Evolutionary conservation across 2,113 vertebrate genomes (phyloP), one percentile per base, ranked within the genome.

Genomic region (Gulo gulo): DNA sequence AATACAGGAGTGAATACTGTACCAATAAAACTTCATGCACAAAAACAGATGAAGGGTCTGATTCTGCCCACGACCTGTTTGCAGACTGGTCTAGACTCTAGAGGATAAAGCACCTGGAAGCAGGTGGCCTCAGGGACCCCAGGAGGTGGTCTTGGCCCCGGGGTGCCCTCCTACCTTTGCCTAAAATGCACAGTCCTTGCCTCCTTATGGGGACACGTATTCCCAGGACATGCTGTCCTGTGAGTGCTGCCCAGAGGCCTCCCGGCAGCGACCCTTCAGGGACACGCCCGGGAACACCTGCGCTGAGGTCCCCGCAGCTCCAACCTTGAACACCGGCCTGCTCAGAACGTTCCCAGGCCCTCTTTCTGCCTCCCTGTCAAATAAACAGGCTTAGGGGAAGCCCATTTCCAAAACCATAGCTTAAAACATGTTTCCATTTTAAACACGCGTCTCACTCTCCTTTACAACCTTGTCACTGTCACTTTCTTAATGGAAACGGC

Each of bases 1-100:
- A 3, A 29, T 12, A 42, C 3, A 2, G 15, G 45, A 83, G 61
- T 0, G 0, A 7, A 14, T 0, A 31, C 15, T 2, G 2, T 20
- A 9, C 57, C 26, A 26, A 6, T 36, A 69, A 92, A 42, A 59
- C 67, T 82, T 74, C 7, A 82, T 13, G 26, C 15, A 26, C 57
- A 76, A 59, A 65, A 34, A n/a, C 36, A 59, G 8, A 26, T 1
- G 0, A 31, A 6, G 59, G 59, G n/a, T 29, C 0, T 0, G 52
- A 36, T 59, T 1, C 14, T 45, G 24, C 57, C 18, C 18, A 24
- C n/a, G n/a, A 23, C 0, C 3, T 1, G 18, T 65, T 14, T 31
- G 42, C 63, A 1, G 0, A 26, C 34, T 36, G 29, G 73, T 55
- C n/a, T 81, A 47, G 95, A 39, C 31, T 63, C 73, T 2, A 42